Percentiles rank a stretch among this genome's conserved stretches.
phyloP scores from a whole-genome alignment of 1,140 invertebrate species.

The Cydia strobilella region DNA sequence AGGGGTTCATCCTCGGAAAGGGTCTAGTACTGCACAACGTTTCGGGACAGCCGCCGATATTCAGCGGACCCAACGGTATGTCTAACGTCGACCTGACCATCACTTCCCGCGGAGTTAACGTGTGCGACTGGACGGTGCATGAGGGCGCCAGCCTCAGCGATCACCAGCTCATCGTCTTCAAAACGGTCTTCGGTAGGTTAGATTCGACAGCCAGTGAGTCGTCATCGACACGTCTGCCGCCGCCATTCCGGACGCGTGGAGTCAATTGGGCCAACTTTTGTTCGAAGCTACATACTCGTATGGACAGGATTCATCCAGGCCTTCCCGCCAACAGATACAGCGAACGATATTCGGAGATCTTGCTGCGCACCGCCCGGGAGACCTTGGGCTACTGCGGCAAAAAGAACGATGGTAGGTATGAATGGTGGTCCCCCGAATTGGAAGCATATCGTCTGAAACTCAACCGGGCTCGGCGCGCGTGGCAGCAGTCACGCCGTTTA shows the following conservation, averaged over 20 bases:
- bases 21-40: slow-evolving; percentile 29
- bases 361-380: no score
- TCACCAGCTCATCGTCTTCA: slow-evolving; percentile 41
- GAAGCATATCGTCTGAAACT: slow-evolving; percentile 33
- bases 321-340: no score
- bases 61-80: slow-evolving; percentile 35
- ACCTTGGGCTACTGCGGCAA: no score
- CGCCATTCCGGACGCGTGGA: no score
- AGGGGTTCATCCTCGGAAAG: slow-evolving; percentile 35
- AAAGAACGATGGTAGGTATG: no score
- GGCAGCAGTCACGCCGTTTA: slow-evolving; percentile 35
- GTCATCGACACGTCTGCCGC: no score
- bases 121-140: slow-evolving; percentile 39
- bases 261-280: no score
- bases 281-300: background rate
- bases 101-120: slow-evolving; percentile 18
- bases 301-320: no score
- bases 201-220: no score
- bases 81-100: slow-evolving; percentile 47
- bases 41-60: slow-evolving; percentile 39
- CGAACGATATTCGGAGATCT: no score
- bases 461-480: slow-evolving; percentile 36
- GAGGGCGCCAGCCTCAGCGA: slow-evolving; percentile 40
- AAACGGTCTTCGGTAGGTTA: background rate
- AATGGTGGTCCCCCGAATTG: slow-evolving; percentile 34